Evolutionary conservation across 2,797 vertebrate species (phyloP).

Genomic region (Poeciliopsis turneri): DNA sequence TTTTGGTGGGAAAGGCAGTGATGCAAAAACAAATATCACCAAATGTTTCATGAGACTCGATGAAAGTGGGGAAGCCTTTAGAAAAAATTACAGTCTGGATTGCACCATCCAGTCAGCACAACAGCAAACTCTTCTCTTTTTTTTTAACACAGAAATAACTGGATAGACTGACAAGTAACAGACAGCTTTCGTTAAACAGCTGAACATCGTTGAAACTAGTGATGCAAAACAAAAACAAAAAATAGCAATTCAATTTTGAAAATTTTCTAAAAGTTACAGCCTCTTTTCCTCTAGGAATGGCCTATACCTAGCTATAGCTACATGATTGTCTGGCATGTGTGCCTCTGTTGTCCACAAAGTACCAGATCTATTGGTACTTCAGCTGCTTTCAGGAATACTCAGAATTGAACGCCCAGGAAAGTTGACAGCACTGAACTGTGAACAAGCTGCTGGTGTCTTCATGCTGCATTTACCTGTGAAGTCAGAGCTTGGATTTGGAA

Average conservation of each 20-base stretch:
- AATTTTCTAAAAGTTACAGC: neutral
- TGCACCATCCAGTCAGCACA: conserved; percentile 19
- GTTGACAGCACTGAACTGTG: neutral
- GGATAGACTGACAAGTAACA: neutral
- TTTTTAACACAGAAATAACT: neutral
- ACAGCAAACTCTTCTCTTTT: conserved; percentile 16
- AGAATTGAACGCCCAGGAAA: neutral
- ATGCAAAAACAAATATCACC: conserved; percentile 18
- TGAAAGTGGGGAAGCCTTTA: conserved; percentile 32
- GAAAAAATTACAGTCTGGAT: conserved; percentile 28
- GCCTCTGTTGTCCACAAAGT: neutral
- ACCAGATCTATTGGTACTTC: neutral
- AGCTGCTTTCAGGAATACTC: neutral
- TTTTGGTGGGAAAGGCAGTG: conserved; percentile 27
- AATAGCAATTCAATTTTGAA: neutral
- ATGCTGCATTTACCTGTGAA: neutral
- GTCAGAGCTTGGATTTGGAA: conserved; percentile 3
- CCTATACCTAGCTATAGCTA: neutral
- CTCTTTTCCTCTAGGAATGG: neutral
- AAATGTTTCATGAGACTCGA: conserved; percentile 30
- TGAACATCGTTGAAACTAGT: neutral
- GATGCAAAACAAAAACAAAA: neutral
- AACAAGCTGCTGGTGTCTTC: neutral
- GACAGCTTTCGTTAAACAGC: neutral
- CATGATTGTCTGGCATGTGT: neutral